Evolutionary conservation across 2,888 invertebrate species (phyloP).

Genomic region (Augiades crinisus): DNA sequence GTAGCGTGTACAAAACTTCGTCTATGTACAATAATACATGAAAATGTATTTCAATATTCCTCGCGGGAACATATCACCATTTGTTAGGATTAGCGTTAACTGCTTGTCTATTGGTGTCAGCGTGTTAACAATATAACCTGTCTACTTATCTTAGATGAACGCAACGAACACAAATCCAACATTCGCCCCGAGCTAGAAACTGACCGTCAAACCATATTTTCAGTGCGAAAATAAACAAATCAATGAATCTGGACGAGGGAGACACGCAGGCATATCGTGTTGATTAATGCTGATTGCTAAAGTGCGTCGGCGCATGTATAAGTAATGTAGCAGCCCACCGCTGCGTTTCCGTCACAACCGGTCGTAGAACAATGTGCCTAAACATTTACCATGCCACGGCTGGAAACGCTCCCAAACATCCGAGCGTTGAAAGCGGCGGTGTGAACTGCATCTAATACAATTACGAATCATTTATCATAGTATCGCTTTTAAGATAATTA

Average conservation of each 20-base stretch:
- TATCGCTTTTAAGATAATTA: slow-evolving; percentile 47
- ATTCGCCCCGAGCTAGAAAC: slow-evolving; percentile 40
- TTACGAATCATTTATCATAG: slow-evolving; percentile 47
- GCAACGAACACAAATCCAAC: slow-evolving; percentile 42
- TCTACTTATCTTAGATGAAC: slow-evolving; percentile 52
- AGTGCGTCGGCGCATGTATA: slow-evolving; percentile 77
- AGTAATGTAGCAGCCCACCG: slow-evolving; percentile 72
- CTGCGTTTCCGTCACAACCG: slow-evolving; percentile 71
- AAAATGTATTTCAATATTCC: background rate
- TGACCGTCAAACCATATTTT: slow-evolving; percentile 57
- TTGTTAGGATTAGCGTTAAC: slow-evolving; percentile 41
- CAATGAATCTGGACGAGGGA: slow-evolving; percentile 56
- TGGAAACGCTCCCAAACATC: slow-evolving; percentile 22
- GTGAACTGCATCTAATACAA: slow-evolving; percentile 39
- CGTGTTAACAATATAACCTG: slow-evolving; percentile 49
- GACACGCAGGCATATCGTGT: slow-evolving; percentile 69
- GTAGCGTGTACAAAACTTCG: background rate
- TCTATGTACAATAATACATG: background rate
- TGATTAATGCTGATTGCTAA: slow-evolving; percentile 81
- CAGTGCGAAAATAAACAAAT: slow-evolving; percentile 69
- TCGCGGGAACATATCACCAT: slow-evolving; percentile 33
- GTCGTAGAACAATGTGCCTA: slow-evolving; percentile 75
- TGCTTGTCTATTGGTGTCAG: slow-evolving; percentile 44
- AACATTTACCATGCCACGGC: slow-evolving; percentile 64
- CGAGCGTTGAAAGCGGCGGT: slow-evolving; percentile 24